Evolutionary conservation across 2,888 invertebrate species (phyloP), one percentile per base, ranked within the genome.

Genomic region (Orthosia incerta): DNA sequence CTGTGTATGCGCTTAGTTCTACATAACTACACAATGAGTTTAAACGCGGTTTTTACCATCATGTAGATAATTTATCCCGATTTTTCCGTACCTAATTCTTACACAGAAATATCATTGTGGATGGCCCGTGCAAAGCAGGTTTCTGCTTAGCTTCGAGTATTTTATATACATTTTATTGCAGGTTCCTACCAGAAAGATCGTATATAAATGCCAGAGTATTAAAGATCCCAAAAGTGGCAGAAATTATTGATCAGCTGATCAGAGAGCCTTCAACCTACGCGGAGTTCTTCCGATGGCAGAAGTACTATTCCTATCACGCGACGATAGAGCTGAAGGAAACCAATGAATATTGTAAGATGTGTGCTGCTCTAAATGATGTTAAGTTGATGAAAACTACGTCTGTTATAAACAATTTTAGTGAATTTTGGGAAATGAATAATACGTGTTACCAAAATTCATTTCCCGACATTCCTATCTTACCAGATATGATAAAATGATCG

Each of bases 111-210:
- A 3, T n/a, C 5, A 1, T 39, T 39, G 39, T 9, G 39, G 39
- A 39, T 39, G 39, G 39, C 9, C 39, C 9, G 39, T 39, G 39
- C 31, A 31, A 39, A 39, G 7, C 39, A 39, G 39, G 39, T 3
- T 9, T 39, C 9, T 9, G 7, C 9, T 39, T 4, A 1, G 39
- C 9, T 39, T 39, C 1, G 39, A 9, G 39, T 39, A 46, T 20
- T 23, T 3, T 12, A 23, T 13, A 15, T n/a, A 50, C 3, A 59
- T 72, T 56, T 59, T 0, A 23, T 86, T 80, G 15, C 93, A 95
- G 95, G 73, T 95, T 95, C 72, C 87, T 95, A 90, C 95, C 95
- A n/a, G 91, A 94, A 20, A 91, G 92, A 31, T 91, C 92, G 39
- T 96, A 95, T 77, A 82, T 96, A 15, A 88, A 96, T 72, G 95